Evolutionary conservation across 2,797 vertebrate genomes (phyloP), one percentile per base, ranked within the genome.

Genomic region (Hypotaenidia philippensis): DNA sequence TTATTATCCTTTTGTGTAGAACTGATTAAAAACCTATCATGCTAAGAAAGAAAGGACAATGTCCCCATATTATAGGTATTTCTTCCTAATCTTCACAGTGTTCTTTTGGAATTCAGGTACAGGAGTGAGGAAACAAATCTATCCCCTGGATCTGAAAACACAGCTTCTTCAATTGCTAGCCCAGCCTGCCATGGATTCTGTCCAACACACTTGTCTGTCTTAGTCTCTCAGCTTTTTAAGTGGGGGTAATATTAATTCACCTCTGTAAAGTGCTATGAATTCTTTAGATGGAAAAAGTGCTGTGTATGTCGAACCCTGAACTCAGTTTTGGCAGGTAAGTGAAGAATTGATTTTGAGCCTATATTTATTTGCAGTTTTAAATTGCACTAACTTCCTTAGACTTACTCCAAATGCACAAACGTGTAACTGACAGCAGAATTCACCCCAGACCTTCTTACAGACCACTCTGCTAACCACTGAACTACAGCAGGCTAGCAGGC

Each of bases 321-420:
- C 87, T 87, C 70, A 70, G 18, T 96, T 90, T 95, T 95, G 83
- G 66, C 83, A 94, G 83, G 60, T 91, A 97, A 87, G 80, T 77
- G 89, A 93, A 89, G 63, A 86, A 96, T 93, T 90, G 80, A 93
- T 96, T 95, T 90, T 95, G 31, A 94, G 66, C 74, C 74, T 87
- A 53, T 94, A 91, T 90, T 92, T 97, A 92, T 95, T 94, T 84
- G 59, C 77, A 91, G 77, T 87, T 97, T 91, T 90, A 94, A 91
- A 94, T 88, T 88, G 59, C 69, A 74, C 45, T 80, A 74, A 94
- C 66, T 94, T 96, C 49, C 83, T 91, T 44, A 82, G 85, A 76
- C 68, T 88, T 93, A 60, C 47, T 92, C 47, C 70, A 82, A 91
- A 84, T 64, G 59, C 41, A 76, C 63, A 86, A 82, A 90, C 14